Base-by-base conservation (phyloP, 2,888 invertebrate genomes). In the Prosapia bicincta region DNA sequence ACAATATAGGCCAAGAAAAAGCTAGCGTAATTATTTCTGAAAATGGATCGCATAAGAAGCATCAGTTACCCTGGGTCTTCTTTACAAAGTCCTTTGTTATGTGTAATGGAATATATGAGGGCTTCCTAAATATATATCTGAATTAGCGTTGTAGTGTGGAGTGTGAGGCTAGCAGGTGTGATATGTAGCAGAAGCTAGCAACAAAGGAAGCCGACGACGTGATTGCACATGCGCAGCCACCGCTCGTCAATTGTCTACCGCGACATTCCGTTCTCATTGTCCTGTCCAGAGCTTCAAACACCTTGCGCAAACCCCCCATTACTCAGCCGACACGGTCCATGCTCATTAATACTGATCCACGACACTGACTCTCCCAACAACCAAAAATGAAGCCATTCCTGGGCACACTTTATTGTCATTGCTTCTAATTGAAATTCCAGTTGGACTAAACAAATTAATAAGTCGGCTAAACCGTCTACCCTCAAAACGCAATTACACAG, bases 171-270 rank as follows among this genome's bases (percentile, higher is more conserved):
- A 20, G 54, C 54, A 54, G 54, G 54, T 54, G 54, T 54, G 54
- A 54, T 54, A 54, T 54, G 54, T 54, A 54, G 54, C 54, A 54
- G 54, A 54, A 54, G 54, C 54, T 54, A 54, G 54, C 54, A 54
- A 54, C 54, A 54, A 54, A 54, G 54, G 54, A 20, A 6, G 20
- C 54, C 54, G 54, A n/a, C 54, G 20, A 54, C 54, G 54, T 54
- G 54, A 54, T 54, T 54, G 54, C 54, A 54, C 54, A 54, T 54
- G 54, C 54, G 20, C 54, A 54, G 20, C 54, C 20, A 54, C 54
- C 54, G 54, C 54, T 54, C 54, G 54, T 54, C 54, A 54, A 54
- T 54, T 54, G 54, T 54, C 54, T 54, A 54, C 54, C 54, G 54
- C 54, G 54, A 54, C 54, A 54, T 54, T 54, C 54, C 54, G 20